Conservation (phyloP, 2,888 invertebrate genomes). For the Eucriotettix oculatus region DNA sequence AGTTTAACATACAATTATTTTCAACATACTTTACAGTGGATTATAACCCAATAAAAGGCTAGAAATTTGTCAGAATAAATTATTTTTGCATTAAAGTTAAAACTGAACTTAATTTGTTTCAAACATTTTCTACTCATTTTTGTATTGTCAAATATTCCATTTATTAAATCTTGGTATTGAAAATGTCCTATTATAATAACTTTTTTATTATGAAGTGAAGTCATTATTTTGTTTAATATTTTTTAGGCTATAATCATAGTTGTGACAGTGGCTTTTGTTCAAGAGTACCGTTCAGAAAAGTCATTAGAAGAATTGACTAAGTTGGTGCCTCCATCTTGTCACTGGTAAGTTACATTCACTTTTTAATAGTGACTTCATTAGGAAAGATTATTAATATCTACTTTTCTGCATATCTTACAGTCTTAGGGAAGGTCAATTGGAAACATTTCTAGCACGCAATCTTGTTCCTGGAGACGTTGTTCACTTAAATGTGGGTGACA, state of each 20-base stretch:
- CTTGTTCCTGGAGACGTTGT: slow-evolving; percentile 96
- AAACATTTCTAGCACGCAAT: slow-evolving; percentile 84
- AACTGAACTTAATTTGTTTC: too few relatives aligned
- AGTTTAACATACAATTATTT: too few relatives aligned
- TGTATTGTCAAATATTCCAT: too few relatives aligned
- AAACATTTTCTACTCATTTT: too few relatives aligned
- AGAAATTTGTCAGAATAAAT: too few relatives aligned
- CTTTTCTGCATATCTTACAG: slow-evolving; percentile 30
- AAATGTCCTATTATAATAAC: too few relatives aligned
- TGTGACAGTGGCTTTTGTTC: slow-evolving; percentile 97
- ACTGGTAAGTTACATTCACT: slow-evolving; percentile 44
- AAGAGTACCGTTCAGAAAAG: slow-evolving; percentile 97
- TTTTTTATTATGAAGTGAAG: too few relatives aligned
- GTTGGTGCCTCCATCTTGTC: slow-evolving; percentile 89
- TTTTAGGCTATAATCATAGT: slow-evolving; percentile 65
- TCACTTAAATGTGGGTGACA: slow-evolving; percentile 80
- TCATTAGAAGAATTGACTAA: slow-evolving; percentile 93
- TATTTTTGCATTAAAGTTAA: too few relatives aligned
- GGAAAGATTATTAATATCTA: neutral
- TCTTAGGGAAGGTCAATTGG: slow-evolving; percentile 68
- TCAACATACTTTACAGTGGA: too few relatives aligned
- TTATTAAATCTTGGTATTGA: too few relatives aligned
- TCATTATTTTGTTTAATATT: neutral
- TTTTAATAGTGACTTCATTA: neutral
- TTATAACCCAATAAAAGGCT: too few relatives aligned